Percentiles rank a stretch among this genome's conserved stretches.
Conservation (phyloP, 2,888 invertebrate species). For the Neoscelio sp. region DNA sequence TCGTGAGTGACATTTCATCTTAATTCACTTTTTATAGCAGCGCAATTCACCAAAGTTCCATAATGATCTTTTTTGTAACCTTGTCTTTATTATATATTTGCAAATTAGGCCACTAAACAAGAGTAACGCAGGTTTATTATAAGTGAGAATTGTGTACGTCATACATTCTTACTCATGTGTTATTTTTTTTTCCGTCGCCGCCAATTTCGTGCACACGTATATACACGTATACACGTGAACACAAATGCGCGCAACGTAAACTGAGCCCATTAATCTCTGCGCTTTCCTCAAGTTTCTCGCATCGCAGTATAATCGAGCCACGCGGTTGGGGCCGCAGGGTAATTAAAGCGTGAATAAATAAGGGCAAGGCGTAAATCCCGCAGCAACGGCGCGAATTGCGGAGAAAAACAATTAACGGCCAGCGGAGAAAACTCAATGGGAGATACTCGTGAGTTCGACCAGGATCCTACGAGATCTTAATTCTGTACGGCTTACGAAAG, state of each 20-base stretch:
- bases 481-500: constrained; percentile 33
- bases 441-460: constrained; percentile 54
- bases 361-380: constrained; percentile 79
- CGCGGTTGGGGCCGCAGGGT: constrained; percentile 75
- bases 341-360: constrained; percentile 82
- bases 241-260: constrained; percentile 74
- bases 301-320: constrained; percentile 72
- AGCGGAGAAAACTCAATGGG: constrained; percentile 58
- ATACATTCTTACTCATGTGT: constrained; percentile 55
- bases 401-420: constrained; percentile 75
- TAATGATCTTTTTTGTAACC: not conserved
- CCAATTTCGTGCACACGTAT: constrained; percentile 56
- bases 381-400: constrained; percentile 67
- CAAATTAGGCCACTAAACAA: not conserved
- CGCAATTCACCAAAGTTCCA: not conserved
- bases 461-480: constrained; percentile 55
- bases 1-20: too few relatives aligned
- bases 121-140: not conserved
- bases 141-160: constrained; percentile 33
- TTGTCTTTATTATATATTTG: not conserved
- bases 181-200: constrained; percentile 37
- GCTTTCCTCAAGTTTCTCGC: constrained; percentile 79
- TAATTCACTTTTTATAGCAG: constrained; percentile 3
- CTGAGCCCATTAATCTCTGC: constrained; percentile 78
- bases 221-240: constrained; percentile 49